phyloP scores from a whole-genome alignment of 2,113 vertebrate genomes.

The Panthera tigris region DNA sequence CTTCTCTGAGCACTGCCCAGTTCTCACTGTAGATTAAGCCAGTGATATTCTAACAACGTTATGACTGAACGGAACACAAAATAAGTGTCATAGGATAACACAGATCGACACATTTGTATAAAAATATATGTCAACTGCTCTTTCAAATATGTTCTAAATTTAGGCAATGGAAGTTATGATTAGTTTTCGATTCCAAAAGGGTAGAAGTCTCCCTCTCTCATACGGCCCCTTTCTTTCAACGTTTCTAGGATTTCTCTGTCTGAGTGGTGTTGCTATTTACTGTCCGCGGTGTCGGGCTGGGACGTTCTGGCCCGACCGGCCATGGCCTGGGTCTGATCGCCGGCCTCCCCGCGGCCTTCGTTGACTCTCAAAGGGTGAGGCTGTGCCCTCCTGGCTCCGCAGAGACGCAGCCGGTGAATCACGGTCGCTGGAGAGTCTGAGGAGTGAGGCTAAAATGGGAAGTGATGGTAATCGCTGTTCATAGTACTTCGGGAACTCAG shows the following conservation, averaged over 20 bases:
- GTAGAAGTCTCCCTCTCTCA: not conserved
- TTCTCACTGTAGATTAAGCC: not conserved
- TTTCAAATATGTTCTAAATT: conserved; percentile 44
- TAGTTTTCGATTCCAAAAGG: not conserved
- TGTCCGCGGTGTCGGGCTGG: not conserved
- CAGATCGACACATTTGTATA: accelerated
- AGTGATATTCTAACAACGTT: not conserved
- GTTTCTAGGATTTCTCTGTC: not conserved
- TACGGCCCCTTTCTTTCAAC: not conserved
- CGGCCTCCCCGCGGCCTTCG: conserved; percentile 13
- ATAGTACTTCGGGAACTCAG: conserved; percentile 41
- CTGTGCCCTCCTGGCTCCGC: not conserved
- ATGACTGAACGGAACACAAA: not conserved
- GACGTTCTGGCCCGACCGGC: conserved; percentile 20
- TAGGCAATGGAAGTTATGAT: not conserved
- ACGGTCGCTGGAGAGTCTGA: accelerated
- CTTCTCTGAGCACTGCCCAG: not conserved
- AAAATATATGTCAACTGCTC: not conserved
- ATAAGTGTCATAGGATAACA: not conserved
- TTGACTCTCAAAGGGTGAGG: not conserved
- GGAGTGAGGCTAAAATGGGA: conserved; percentile 38
- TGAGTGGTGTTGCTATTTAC: not conserved
- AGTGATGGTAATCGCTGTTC: conserved; percentile 38
- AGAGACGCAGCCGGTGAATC: not conserved
- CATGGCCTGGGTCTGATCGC: not conserved